Evolutionary conservation across 2,113 vertebrate species (phyloP), one percentile per base, ranked within the genome.

Genomic region (Sula dactylatra): DNA sequence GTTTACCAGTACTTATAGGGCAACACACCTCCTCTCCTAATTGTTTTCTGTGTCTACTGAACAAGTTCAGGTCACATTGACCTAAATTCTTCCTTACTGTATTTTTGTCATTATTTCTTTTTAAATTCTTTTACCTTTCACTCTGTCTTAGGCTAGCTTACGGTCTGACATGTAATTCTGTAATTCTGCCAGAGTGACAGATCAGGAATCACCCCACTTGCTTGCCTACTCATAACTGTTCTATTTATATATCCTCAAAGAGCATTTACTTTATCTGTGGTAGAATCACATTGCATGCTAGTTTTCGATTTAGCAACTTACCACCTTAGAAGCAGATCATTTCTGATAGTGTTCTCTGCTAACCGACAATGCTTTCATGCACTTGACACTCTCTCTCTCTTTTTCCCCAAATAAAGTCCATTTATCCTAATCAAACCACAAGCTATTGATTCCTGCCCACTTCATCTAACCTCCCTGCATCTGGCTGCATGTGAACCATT

Each of bases 271-370:
- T 97, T 97, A 97, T 96, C 96, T 90, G 78, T 81, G 91, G 93
- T 66, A 94, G 89, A 95, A 97, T 97, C 94, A 90, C 94, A 88
- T 16, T 67, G 95, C 94, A 88, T 25, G 71, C 71, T 94, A 85
- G 93, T 90, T 96, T 97, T 97, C 26, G 6, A 91, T 96, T 97
- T 93, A 97, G 94, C 93, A 95, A 88, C 93, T 96, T 95, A 76
- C 84, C 93, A 95, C 93, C 87, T 95, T 9, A 0, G 78, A 89
- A 91, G 82, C 54, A 96, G 49, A 89, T 82, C 14, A 64, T 91
- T 95, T 95, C 67, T 91, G 93, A 78, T 62, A 69, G 83, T 45
- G 81, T 58, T 91, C 86, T 91, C 79, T 82, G 66, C 71, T 93
- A 86, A 86, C 71, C 36, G 8, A 88, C 50, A 95, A 71, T 31